Conservation (phyloP, 64 coral and sea anemone genomes). For the Stichodactyla mertensii region DNA sequence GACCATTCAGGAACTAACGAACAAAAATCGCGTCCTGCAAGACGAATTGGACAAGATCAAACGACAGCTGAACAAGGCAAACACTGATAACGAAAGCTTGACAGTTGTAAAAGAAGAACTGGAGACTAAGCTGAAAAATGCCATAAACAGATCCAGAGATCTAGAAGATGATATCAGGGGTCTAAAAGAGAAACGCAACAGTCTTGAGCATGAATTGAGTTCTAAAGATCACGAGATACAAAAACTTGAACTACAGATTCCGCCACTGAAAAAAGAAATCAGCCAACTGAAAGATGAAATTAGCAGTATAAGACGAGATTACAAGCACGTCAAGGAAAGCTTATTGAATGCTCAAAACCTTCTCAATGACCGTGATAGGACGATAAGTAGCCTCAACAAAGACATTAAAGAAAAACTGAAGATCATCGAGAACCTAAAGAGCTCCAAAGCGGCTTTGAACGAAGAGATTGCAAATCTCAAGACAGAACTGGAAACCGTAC, state of each 20-base stretch:
- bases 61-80: constrained; percentile 43
- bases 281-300: constrained; percentile 66
- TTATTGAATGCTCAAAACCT: constrained; percentile 61
- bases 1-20: constrained; percentile 52
- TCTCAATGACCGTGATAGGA: constrained; percentile 66
- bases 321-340: constrained; percentile 75
- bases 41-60: constrained; percentile 62
- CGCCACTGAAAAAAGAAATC: constrained; percentile 56
- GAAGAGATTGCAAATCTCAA: constrained; percentile 69
- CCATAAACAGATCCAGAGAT: constrained; percentile 31
- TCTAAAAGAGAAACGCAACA: constrained; percentile 51
- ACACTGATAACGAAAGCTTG: constrained; percentile 23
- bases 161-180: constrained; percentile 38
- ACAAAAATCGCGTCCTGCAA: constrained; percentile 51
- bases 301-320: constrained; percentile 43
- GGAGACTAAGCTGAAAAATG: constrained; percentile 20
- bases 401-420: constrained; percentile 85
- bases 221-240: constrained; percentile 72
- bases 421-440: constrained; percentile 66
- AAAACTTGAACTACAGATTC: constrained; percentile 55
- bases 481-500: constrained; percentile 75
- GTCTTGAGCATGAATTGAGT: constrained; percentile 47
- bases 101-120: constrained; percentile 56
- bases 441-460: constrained; percentile 52
- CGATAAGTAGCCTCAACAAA: constrained; percentile 51